phyloP scores from a whole-genome alignment of 2,888 invertebrate species.

The Acronicta leporina region DNA sequence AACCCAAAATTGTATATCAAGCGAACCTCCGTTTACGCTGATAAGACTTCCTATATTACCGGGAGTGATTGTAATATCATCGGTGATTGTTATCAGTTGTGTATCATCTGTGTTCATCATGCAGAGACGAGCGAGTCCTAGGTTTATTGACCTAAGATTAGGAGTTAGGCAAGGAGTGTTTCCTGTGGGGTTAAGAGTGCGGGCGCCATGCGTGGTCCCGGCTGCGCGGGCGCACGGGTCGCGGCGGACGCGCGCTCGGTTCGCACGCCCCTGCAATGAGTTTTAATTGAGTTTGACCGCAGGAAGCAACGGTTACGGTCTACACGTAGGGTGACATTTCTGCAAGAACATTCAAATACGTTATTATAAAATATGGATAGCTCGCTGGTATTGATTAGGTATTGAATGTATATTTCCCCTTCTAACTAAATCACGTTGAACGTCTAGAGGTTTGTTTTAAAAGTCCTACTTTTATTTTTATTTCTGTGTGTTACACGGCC shows the following conservation, averaged over 20 bases:
- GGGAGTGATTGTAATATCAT: slow-evolving; percentile 35
- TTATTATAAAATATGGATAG: neutral
- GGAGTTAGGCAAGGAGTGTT: slow-evolving; percentile 75
- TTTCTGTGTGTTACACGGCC: slow-evolving; percentile 20
- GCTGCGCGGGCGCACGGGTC: slow-evolving; percentile 28
- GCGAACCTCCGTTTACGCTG: slow-evolving; percentile 40
- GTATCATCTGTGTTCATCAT: slow-evolving; percentile 43
- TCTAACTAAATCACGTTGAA: too few relatives aligned
- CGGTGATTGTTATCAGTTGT: slow-evolving; percentile 55
- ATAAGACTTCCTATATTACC: slow-evolving; percentile 49
- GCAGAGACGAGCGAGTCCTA: slow-evolving; percentile 68
- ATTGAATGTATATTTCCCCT: too few relatives aligned
- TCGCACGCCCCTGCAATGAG: slow-evolving; percentile 87
- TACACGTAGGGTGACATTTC: slow-evolving; percentile 77
- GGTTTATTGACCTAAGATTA: slow-evolving; percentile 70
- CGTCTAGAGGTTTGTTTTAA: slow-evolving; percentile 19
- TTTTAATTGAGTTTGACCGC: slow-evolving; percentile 85
- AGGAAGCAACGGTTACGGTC: slow-evolving; percentile 80
- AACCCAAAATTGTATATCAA: slow-evolving; percentile 17
- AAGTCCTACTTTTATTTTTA: slow-evolving; percentile 26
- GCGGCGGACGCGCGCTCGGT: slow-evolving; percentile 64
- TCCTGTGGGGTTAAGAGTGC: slow-evolving; percentile 79
- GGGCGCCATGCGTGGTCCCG: slow-evolving; percentile 38
- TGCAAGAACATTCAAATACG: slow-evolving; percentile 33
- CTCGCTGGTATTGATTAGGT: too few relatives aligned